A percentile compares a stretch with the other conserved stretches of the same genome.
phyloP scores from a whole-genome alignment of 2,888 invertebrate species.

The Tetropium fuscum region DNA sequence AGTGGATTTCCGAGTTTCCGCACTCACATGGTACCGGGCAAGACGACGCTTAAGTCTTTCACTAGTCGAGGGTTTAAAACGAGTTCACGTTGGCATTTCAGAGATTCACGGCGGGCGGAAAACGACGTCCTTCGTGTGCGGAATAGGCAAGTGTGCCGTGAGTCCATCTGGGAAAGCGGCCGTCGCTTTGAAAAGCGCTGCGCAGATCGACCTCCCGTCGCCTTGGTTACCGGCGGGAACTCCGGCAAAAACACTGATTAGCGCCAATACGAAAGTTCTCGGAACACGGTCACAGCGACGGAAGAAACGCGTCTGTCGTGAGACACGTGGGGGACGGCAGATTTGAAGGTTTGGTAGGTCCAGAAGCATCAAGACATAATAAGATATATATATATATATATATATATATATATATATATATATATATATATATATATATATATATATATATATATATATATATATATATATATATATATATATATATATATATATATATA shows the following conservation, averaged over 20 bases:
- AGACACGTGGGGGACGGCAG: no score
- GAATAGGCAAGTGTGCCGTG: constrained; percentile 41
- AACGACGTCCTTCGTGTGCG: constrained; percentile 27
- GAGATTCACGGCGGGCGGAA: not conserved
- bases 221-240: constrained; percentile 63
- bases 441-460: no score
- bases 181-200: constrained; percentile 48
- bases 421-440: no score
- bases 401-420: no score
- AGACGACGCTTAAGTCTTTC: not conserved
- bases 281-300: no score
- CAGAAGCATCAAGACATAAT: no score
- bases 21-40: constrained; percentile 18
- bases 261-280: constrained; percentile 40
- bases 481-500: no score
- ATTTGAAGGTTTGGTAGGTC: no score
- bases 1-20: not conserved
- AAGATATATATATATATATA: no score
- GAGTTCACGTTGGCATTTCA: constrained; percentile 14
- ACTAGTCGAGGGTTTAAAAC: not conserved
- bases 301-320: no score
- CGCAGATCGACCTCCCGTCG: constrained; percentile 63
- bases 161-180: constrained; percentile 55
- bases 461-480: no score
- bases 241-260: constrained; percentile 55